Percentiles rank a stretch among this genome's conserved stretches.
Evolutionary conservation across 2,797 vertebrate genomes (phyloP).

Genomic region (Lepilemur ruficaudatus): DNA sequence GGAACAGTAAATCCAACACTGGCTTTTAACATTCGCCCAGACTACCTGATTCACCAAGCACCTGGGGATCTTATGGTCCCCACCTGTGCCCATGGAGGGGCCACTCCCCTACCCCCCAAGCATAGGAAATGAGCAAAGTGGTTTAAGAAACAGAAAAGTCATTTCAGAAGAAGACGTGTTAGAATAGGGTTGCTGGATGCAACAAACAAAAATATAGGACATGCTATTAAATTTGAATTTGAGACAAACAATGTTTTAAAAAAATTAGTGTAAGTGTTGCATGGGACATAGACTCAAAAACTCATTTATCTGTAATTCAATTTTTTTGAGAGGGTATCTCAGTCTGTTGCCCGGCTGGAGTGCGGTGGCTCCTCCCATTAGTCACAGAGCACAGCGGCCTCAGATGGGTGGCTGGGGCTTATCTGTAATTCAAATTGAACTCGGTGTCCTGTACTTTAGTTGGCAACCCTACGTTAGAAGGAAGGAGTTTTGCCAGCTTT

Average conservation of each 20-base stretch:
- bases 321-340: background rate
- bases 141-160: background rate
- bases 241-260: background rate
- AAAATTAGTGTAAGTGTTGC: background rate
- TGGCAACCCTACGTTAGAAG: background rate
- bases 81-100: background rate
- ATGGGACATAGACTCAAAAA: background rate
- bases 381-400: background rate
- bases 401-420: background rate
- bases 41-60: background rate
- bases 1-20: background rate
- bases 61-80: background rate
- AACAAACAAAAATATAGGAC: background rate
- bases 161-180: background rate
- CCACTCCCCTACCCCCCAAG: fast-evolving
- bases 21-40: background rate
- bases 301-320: background rate
- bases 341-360: background rate
- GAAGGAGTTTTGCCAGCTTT: background rate
- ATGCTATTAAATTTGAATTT: background rate
- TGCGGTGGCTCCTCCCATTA: background rate
- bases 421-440: background rate
- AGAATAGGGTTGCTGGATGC: background rate
- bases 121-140: background rate
- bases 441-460: background rate